A percentile compares a stretch with the other conserved stretches of the same genome.
phyloP scores from a whole-genome alignment of 2,797 vertebrate genomes.

The Pygocentrus nattereri region DNA sequence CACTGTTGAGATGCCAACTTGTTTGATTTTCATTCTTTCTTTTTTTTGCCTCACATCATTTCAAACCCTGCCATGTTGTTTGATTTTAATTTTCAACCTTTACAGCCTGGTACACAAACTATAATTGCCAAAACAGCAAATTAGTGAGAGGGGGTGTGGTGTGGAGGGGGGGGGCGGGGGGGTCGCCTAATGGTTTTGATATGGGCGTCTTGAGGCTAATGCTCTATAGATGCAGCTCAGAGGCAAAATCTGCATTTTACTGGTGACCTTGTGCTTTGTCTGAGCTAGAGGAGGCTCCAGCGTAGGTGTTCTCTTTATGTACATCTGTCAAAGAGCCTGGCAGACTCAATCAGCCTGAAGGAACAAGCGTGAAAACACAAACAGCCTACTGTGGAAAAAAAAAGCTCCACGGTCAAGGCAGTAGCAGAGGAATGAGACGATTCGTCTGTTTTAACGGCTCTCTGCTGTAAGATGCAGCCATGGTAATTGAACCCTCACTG shows the following conservation, averaged over 20 bases:
- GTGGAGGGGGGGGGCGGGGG: neutral
- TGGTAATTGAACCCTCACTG: neutral
- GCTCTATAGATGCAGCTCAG: neutral
- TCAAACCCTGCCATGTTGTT: neutral
- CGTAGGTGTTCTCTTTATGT: conserved; percentile 16
- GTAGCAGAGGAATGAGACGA: neutral
- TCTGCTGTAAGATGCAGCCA: neutral
- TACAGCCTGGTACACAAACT: neutral
- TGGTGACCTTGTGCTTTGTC: conserved; percentile 23
- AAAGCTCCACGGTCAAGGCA: neutral
- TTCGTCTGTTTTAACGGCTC: neutral
- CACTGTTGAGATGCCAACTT: conserved; percentile 3
- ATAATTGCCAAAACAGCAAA: conserved; percentile 4
- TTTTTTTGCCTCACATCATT: neutral
- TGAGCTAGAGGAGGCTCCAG: conserved; percentile 2
- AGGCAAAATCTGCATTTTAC: conserved; percentile 4
- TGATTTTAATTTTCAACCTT: conserved; percentile 25
- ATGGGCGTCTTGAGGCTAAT: neutral
- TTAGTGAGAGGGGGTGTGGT: neutral
- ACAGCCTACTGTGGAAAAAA: neutral
- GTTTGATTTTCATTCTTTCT: neutral
- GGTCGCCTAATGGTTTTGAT: conserved; percentile 25
- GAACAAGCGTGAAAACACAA: conserved; percentile 8
- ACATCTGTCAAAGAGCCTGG: neutral
- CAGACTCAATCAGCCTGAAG: conserved; percentile 5